Percentiles rank a stretch among this genome's conserved stretches.
phyloP scores from a whole-genome alignment of 2,888 invertebrate genomes.

The Polymixis lichenea region DNA sequence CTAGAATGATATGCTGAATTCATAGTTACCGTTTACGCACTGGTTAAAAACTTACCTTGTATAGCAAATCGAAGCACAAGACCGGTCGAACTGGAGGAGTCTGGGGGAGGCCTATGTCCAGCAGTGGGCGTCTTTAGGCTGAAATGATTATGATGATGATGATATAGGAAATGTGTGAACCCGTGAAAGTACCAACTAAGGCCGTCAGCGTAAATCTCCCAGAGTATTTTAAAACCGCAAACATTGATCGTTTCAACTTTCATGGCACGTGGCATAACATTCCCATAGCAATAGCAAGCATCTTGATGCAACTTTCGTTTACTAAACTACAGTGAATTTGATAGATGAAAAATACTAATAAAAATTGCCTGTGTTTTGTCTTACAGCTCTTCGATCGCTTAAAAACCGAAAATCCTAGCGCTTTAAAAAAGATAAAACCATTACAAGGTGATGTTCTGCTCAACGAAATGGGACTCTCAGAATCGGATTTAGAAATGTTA shows the following conservation, averaged over 20 bases:
- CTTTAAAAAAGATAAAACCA: constrained; percentile 93
- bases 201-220: not conserved
- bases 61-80: too few species aligned
- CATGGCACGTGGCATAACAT: not conserved
- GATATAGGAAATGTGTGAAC: too few species aligned
- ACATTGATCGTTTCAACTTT: not conserved
- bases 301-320: not conserved
- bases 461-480: constrained; percentile 91
- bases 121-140: too few species aligned
- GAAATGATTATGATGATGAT: too few species aligned
- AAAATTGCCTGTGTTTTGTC: not conserved
- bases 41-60: too few species aligned
- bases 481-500: constrained; percentile 90
- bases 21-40: too few species aligned
- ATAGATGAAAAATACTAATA: not conserved
- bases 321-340: not conserved
- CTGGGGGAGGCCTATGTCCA: too few species aligned
- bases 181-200: not conserved
- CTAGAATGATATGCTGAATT: too few species aligned
- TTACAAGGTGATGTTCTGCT: constrained; percentile 94
- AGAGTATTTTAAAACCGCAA: not conserved
- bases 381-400: constrained; percentile 93
- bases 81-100: too few species aligned
- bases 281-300: not conserved
- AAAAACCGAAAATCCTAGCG: constrained; percentile 91